Percentiles rank a stretch among this genome's conserved stretches.
Evolutionary conservation across 2,797 vertebrate genomes (phyloP).

Genomic region (Premnoplex brunnescens): DNA sequence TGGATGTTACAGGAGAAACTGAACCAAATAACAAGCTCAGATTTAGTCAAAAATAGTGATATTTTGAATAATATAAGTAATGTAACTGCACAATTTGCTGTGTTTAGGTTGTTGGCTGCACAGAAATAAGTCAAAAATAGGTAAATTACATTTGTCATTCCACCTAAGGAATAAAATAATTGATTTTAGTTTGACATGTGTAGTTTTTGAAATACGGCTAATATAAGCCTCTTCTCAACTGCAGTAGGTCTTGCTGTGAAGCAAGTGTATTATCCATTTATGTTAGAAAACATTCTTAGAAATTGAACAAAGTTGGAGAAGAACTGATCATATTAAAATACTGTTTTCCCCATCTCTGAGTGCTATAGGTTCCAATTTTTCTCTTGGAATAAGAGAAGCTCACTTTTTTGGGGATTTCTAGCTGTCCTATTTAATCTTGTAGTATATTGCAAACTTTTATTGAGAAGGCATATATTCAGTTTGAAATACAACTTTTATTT

Average conservation of each 20-base stretch:
- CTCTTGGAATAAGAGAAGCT: neutral
- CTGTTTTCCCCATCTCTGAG: neutral
- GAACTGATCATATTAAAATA: neutral
- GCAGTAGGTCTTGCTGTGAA: neutral
- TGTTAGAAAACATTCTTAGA: neutral
- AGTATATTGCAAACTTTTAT: neutral
- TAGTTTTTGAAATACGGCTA: neutral
- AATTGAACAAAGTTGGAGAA: neutral
- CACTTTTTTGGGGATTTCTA: neutral
- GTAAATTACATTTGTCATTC: neutral
- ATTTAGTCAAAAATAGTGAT: neutral
- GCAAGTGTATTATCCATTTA: rapidly evolving
- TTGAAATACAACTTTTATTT: neutral
- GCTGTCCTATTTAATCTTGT: neutral
- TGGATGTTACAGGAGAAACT: neutral
- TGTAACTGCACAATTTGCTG: neutral
- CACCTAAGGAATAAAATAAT: neutral
- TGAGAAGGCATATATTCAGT: neutral
- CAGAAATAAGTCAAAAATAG: neutral
- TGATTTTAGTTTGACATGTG: neutral
- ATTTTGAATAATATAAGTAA: neutral
- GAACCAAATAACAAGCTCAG: neutral
- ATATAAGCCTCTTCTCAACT: neutral
- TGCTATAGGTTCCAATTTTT: neutral
- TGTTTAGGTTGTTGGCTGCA: neutral